Evolutionary conservation across 2,113 vertebrate genomes (phyloP), one percentile per base, ranked within the genome.

Genomic region (Neopipo cinnamomea): DNA sequence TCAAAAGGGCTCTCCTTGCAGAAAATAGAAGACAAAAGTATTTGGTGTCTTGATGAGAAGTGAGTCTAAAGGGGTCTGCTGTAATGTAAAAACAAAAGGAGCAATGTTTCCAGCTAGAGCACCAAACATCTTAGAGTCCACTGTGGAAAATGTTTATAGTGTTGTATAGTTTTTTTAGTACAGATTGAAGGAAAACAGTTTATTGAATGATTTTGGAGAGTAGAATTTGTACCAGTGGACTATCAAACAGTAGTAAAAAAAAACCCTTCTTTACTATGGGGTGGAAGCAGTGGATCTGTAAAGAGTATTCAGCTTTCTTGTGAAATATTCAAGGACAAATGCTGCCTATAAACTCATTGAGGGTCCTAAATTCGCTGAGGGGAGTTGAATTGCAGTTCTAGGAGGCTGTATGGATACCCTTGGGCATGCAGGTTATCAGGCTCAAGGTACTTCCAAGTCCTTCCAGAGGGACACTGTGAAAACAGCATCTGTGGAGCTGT

Each of bases 121-220:
- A 61, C 95, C 94, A 98, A 97, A 71, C 93, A 93, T 97, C 94
- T 98, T 98, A 95, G 97, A 98, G 96, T 97, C 91, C 88, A 97
- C 93, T 62, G 82, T 58, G 78, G 97, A 98, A 93, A 98, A 98
- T 94, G 73, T 97, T 98, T 97, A 97, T 98, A 97, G 96, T 95
- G 94, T 96, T 97, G 93, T 98, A 97, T 97, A 97, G 90, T 98
- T 98, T 98, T 98, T 97, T 97, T 97, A 94, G 93, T 94, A 90
- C 81, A 91, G 94, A 97, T 95, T 96, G 97, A 97, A 97, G 93
- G 90, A 97, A 96, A 97, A 92, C 46, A 94, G 75, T 91, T 97
- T 97, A 88, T 77, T 96, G 95, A 97, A 85, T 96, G 84, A 77
- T 96, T 95, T 84, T 4, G 63, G 50, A 80, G 80, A 85, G 56